A percentile compares a stretch with the other conserved stretches of the same genome.
Conservation (phyloP, 1,140 invertebrate species). For the Hormaphis cornu region DNA sequence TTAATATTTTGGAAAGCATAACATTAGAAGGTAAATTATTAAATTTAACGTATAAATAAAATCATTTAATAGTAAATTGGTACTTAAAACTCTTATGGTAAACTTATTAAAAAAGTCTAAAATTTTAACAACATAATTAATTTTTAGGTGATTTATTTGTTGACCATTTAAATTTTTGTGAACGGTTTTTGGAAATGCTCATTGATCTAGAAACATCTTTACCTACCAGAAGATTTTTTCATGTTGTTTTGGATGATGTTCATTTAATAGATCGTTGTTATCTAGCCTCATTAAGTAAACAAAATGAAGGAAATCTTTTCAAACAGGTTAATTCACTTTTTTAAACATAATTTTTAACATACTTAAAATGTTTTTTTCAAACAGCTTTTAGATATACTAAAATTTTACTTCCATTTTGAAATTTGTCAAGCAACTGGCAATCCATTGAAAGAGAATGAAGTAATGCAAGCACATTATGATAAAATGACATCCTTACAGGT, state of each 20-base stretch:
- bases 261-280: slow-evolving; percentile 87
- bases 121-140: slow-evolving; percentile 24
- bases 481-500: slow-evolving; percentile 83
- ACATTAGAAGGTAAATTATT: slow-evolving; percentile 50
- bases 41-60: not conserved
- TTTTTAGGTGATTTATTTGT: slow-evolving; percentile 46
- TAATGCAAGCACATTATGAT: slow-evolving; percentile 85
- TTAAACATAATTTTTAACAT: too few species aligned
- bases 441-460: slow-evolving; percentile 84
- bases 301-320: slow-evolving; percentile 85
- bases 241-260: slow-evolving; percentile 87
- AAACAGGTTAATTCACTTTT: slow-evolving; percentile 63
- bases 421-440: slow-evolving; percentile 95
- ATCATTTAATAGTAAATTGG: slow-evolving; percentile 21
- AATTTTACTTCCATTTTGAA: slow-evolving; percentile 95
- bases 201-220: slow-evolving; percentile 93
- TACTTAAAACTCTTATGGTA: not conserved
- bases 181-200: slow-evolving; percentile 90
- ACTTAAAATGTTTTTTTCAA: too few species aligned
- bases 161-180: slow-evolving; percentile 73
- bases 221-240: slow-evolving; percentile 92
- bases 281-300: slow-evolving; percentile 61
- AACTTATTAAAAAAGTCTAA: not conserved
- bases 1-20: slow-evolving; percentile 69
- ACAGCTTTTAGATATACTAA: slow-evolving; percentile 86